Evolutionary conservation across 2,888 invertebrate species (phyloP), one percentile per base, ranked within the genome.

Genomic region (Cephus rjabovi): DNA sequence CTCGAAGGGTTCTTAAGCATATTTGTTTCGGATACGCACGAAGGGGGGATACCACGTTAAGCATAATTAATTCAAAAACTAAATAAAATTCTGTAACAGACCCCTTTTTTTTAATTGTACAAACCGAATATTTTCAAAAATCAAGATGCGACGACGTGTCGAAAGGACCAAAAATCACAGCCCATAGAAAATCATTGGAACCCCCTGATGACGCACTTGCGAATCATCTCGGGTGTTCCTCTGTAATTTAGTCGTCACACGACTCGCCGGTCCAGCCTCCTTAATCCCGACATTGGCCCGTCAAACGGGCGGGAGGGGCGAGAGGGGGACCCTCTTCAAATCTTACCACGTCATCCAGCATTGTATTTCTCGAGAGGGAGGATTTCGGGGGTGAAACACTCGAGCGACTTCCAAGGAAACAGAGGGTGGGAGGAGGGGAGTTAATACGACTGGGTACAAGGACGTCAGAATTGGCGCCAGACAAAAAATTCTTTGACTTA

Each of bases 311-410:
- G 1, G 23, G 56, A 9, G 56, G 23, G 6, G 9, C 1, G 6
- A 11, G 31, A 12, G 68, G 75, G 75, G 76, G 76, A 73, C 69
- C 74, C 78, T 73, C 78, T 78, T 78, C 56, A 78, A 68, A 78
- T 78, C 71, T 34, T 35, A 37, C 77, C 34, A 15, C 70, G 76
- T 78, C 78, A 78, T 78, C 68, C 40, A 69, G 75, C 75, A 78
- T 78, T 78, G 71, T 71, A 34, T 33, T 71, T 2, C 71, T 71
- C 33, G 71, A 31, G 31, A 34, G 71, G 71, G 12, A 71, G 12
- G 31, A 34, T 71, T 71, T 71, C 34, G 31, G 31, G 71, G 71
- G 37, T 56, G 56, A 71, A 71, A 71, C 71, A 15, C 34, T 71
- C 71, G 71, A 31, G 71, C 31, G 31, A 71, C 33, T 31, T 71